Evolutionary conservation across 1,140 invertebrate species (phyloP), one percentile per base, ranked within the genome.

Genomic region (Drosophila funebris): DNA sequence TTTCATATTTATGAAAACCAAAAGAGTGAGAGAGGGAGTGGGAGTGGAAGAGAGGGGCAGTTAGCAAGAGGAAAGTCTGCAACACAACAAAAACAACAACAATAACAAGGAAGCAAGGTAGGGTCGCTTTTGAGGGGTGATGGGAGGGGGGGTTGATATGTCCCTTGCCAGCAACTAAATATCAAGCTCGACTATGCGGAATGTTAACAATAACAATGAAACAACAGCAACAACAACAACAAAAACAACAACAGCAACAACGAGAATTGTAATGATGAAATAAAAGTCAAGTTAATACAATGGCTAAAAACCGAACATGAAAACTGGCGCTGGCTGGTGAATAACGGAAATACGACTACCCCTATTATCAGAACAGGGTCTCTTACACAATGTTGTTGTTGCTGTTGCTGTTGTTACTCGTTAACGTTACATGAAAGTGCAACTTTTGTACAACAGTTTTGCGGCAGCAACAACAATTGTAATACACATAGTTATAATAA

Each of bases 231-330:
- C 1, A 24, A 27, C 33, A 56, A 56, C 43, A 46, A 24, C 37
- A 43, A 20, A 5, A 27, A 27, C 0, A 39, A 29, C 1, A 18
- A 11, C 37, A 24, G 41, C 39, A 69, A 20, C 53, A 61, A 20
- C 43, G 57, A 78, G 75, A 75, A 75, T 83, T 75, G 76, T 84
- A 79, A 83, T 83, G 71, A 78, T 82, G 72, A 83, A 84, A 84
- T 84, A 79, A 79, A 83, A 83, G 76, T 73, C 80, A 83, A 83
- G 80, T 83, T 82, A 83, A 79, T 83, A 83, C 80, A 83, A 83
- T 76, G 58, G 76, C 76, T 76, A 57, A 70, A 78, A 73, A 69
- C 69, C 60, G 56, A 84, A 83, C 81, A 83, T 58, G 63, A 68
- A 62, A 76, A 68, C 52, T 52, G 37, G 64, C 50, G 60, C 69